These are phyloP conservation scores for Artibeus jamaicensis DNA, from an alignment of 2,797 vertebrate genomes.

Conservation along the genomic window DNA sequence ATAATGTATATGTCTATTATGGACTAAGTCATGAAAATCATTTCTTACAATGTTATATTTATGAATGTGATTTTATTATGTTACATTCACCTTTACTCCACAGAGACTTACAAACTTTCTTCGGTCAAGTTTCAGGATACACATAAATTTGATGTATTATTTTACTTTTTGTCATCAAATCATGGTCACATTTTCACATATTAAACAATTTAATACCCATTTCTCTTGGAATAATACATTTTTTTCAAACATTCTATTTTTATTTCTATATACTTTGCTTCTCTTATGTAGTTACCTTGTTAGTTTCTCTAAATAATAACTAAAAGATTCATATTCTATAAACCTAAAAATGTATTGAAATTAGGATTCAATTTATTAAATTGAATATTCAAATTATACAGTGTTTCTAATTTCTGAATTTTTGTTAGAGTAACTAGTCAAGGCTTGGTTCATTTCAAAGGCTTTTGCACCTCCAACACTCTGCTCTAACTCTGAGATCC, in stretches of 20 bases:
- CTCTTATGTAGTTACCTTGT: background rate
- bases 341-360: background rate
- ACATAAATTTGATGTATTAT: background rate
- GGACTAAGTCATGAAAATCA: background rate
- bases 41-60: background rate
- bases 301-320: background rate
- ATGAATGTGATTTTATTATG: background rate
- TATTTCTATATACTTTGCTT: background rate
- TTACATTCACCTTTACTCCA: background rate
- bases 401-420: background rate
- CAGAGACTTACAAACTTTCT: background rate
- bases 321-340: background rate
- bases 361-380: background rate
- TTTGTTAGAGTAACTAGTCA: background rate
- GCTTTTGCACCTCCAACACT: background rate
- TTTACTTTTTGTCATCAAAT: background rate
- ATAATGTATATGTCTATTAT: background rate
- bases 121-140: background rate
- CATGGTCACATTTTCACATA: background rate
- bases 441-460: background rate
- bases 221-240: background rate
- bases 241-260: background rate
- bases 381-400: background rate
- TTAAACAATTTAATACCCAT: background rate
- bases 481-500: background rate